Percentiles rank a stretch among this genome's conserved stretches.
These are phyloP conservation scores for Carpatolechia fugitivella DNA, from an alignment of 2,888 invertebrate genomes.

Conservation along the genomic window DNA sequence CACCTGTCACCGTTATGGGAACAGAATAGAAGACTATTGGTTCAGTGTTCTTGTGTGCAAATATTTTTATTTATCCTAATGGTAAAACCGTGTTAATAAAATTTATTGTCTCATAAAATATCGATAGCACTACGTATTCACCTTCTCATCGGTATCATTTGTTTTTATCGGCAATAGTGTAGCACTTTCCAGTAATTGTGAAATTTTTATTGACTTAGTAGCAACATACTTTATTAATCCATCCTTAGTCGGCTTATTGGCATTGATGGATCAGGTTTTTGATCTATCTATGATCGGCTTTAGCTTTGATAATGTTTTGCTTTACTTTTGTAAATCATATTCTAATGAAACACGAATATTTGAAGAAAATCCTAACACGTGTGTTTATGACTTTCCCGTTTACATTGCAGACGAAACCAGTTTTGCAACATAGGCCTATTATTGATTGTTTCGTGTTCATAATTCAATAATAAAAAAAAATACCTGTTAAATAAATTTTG, in stretches of 20 bases:
- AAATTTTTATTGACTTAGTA: slow-evolving; percentile 34
- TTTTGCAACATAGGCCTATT: neutral
- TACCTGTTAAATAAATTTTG: neutral
- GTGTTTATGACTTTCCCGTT: neutral
- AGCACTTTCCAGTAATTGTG: slow-evolving; percentile 31
- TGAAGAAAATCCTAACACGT: neutral
- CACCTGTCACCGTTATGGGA: neutral
- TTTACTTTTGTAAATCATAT: neutral
- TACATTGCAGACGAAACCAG: neutral
- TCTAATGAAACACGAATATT: too few species aligned
- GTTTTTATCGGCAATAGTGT: slow-evolving; percentile 32
- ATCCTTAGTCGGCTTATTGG: slow-evolving; percentile 18
- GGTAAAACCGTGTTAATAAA: slow-evolving; percentile 23
- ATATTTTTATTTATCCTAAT: slow-evolving; percentile 18
- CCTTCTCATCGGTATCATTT: slow-evolving; percentile 23
- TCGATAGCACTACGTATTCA: slow-evolving; percentile 31
- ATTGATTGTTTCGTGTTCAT: slow-evolving; percentile 3
- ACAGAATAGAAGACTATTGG: neutral
- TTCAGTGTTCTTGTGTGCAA: neutral
- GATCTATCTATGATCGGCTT: neutral
- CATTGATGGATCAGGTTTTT: slow-evolving; percentile 14
- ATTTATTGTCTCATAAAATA: slow-evolving; percentile 42
- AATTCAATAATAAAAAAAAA: neutral
- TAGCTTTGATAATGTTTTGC: neutral
- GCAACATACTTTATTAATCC: slow-evolving; percentile 27